Conservation (phyloP, 2,888 invertebrate species). For the Chouioia cunea region DNA sequence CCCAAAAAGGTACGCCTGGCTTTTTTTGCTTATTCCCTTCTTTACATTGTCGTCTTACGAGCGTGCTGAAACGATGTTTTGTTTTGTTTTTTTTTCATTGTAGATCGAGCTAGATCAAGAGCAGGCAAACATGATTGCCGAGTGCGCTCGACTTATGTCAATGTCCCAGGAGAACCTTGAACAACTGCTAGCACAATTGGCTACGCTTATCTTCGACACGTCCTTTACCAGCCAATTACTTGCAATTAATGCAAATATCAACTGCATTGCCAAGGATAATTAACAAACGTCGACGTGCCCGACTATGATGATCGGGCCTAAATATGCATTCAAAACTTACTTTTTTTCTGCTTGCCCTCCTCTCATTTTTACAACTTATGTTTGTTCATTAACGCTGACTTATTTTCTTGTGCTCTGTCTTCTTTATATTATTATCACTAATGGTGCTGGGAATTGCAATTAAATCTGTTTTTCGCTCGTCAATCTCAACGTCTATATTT, state of each 20-base stretch:
- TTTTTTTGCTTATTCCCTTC: not conserved
- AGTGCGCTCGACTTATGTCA: conserved; percentile 82
- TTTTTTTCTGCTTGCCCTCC: conserved; percentile 61
- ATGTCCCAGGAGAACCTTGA: conserved; percentile 75
- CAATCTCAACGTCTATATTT: not conserved
- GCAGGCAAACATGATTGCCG: conserved; percentile 73
- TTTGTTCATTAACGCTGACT: conserved; percentile 51
- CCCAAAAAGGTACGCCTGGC: conserved; percentile 68
- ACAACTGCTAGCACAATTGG: conserved; percentile 75
- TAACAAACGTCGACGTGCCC: conserved; percentile 68
- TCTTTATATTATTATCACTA: conserved; percentile 36
- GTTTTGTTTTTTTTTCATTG: conserved; percentile 39
- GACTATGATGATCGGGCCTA: conserved; percentile 44
- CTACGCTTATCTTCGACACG: conserved; percentile 78
- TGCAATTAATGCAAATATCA: conserved; percentile 85
- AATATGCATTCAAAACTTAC: conserved; percentile 50
- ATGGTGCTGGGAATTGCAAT: conserved; percentile 45
- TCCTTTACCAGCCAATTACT: conserved; percentile 82
- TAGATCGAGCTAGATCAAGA: conserved; percentile 67
- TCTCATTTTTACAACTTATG: conserved; percentile 54
- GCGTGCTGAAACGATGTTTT: not conserved
- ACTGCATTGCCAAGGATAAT: conserved; percentile 81
- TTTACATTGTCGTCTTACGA: not conserved
- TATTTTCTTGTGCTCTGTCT: conserved; percentile 35
- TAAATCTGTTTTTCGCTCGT: conserved; percentile 20